Conservation (phyloP, 2,797 vertebrate species). For the Phaenicophaeus curvirostris region DNA sequence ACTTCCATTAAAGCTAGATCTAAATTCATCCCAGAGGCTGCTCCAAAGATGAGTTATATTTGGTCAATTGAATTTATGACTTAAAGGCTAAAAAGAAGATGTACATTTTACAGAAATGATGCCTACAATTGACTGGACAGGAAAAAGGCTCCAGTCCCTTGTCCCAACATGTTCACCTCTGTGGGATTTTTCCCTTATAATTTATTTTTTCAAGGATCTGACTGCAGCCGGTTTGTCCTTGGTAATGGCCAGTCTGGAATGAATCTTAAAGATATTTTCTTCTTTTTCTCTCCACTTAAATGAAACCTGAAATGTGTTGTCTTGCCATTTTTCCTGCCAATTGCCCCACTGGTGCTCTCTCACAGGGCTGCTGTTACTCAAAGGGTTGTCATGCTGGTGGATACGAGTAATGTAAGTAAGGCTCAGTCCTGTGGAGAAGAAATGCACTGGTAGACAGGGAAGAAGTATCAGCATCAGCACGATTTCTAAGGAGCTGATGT, state of each 20-base stretch:
- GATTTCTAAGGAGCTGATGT: neutral
- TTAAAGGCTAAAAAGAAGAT: slow-evolving; percentile 5
- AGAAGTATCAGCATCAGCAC: neutral
- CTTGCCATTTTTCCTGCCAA: neutral
- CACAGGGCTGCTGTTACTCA: neutral
- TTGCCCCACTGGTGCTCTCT: neutral
- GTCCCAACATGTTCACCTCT: neutral
- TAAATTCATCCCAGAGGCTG: neutral
- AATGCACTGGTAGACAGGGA: neutral
- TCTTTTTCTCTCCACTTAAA: neutral
- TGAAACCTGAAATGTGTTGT: neutral
- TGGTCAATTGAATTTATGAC: slow-evolving; percentile 7
- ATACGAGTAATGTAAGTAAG: neutral
- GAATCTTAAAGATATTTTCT: neutral
- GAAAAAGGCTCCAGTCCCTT: neutral
- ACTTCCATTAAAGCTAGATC: neutral
- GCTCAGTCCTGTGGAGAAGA: neutral
- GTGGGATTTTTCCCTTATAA: neutral
- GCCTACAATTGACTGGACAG: neutral
- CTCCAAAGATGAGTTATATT: neutral
- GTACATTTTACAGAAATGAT: neutral
- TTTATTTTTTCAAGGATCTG: slow-evolving; percentile 15
- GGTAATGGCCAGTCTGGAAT: neutral
- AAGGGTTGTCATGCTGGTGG: neutral
- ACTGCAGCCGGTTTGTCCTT: slow-evolving; percentile 2